Percentiles rank a stretch among this genome's conserved stretches.
Conservation (phyloP, 2,797 vertebrate genomes). For the Erpetoichthys calabaricus region DNA sequence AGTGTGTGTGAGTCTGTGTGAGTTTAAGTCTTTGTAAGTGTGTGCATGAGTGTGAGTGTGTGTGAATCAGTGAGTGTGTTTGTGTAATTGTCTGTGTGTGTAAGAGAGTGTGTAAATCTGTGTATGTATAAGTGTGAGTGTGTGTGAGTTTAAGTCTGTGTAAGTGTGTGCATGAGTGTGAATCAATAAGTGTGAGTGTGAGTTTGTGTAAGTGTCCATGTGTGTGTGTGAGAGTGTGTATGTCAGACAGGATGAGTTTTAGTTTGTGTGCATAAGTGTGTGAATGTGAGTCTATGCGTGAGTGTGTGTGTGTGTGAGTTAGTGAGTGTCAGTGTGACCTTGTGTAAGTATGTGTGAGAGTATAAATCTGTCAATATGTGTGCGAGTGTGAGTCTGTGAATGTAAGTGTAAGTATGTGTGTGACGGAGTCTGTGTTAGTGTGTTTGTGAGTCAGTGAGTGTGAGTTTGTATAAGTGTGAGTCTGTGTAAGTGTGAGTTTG, state of each 20-base stretch:
- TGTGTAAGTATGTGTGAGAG: slow-evolving; percentile 10
- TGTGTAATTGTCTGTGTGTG: no score
- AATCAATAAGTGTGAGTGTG: slow-evolving; percentile 11
- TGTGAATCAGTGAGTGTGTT: no score
- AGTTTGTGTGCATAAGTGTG: no score
- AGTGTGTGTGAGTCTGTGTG: no score
- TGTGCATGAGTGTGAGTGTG: no score
- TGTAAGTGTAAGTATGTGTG: background rate
- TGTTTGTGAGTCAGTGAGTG: no score
- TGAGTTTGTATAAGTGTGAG: no score
- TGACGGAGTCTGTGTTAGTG: background rate
- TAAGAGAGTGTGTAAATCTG: slow-evolving; percentile 2
- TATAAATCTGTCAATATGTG: slow-evolving; percentile 7
- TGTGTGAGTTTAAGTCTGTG: slow-evolving; percentile 8
- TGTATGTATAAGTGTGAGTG: slow-evolving; percentile 10
- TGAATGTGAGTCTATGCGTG: slow-evolving; percentile 10
- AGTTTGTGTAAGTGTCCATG: background rate
- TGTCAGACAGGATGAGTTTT: slow-evolving; percentile 10
- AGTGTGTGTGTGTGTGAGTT: slow-evolving; percentile 12
- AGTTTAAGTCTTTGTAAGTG: no score
- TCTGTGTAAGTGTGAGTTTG: no score
- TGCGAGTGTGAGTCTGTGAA: slow-evolving; percentile 19
- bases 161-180: slow-evolving; percentile 9
- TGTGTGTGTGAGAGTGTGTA: background rate
- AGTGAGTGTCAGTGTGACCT: slow-evolving; percentile 4